Base-by-base conservation (phyloP, 2,888 invertebrate species). In the Eristalinus aeneus region DNA sequence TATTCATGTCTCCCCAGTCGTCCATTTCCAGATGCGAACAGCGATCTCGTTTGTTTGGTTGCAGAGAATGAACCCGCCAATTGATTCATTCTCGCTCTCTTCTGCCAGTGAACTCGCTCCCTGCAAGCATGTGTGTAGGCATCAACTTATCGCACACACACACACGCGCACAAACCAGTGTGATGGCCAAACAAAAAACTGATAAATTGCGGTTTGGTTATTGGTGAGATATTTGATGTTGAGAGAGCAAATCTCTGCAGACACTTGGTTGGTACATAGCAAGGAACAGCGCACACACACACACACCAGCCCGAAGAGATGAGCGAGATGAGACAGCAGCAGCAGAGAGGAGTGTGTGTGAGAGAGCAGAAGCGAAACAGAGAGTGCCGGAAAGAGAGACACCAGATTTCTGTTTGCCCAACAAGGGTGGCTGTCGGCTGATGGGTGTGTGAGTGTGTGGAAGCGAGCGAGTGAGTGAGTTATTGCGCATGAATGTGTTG, bases 121-220 rank as follows among this genome's bases (percentile, higher is more conserved):
- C 20, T 39, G 10, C 39, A 64, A 34, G 27, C 27, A 27, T 27
- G 27, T 27, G 22, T 69, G 39, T n/a, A 22, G 53, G 10, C 60
- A n/a, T 6, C 27, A 10, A 32, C 39, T n/a, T 16, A 2, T 39
- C n/a, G 1, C 23, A 67, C 46, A 16, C 63, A 64, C 39, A 60
- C 53, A 73, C 58, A 74, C 53, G 20, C 36, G 64, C 9, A 3
- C 3, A 36, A 20, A 32, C n/a, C 32, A 36, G 39, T 27, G 27
- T 27, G 27, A 27, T 32, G 72, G 34, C 64, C 73, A 82, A 65
- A 69, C 32, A 76, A 72, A 76, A 79, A 63, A 72, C 72, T 83
- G 87, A 87, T 87, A 87, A 87, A 79, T 75, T 87, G 87, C 87
- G 74, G 87, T 78, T 63, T 83, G 78, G 79, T 83, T 72, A 87